A percentile compares a stretch with the other conserved stretches of the same genome.
phyloP scores from a whole-genome alignment of 30 jellyfish, hydroid and myxozoan genomes.

The Rhopilema esculentum region DNA sequence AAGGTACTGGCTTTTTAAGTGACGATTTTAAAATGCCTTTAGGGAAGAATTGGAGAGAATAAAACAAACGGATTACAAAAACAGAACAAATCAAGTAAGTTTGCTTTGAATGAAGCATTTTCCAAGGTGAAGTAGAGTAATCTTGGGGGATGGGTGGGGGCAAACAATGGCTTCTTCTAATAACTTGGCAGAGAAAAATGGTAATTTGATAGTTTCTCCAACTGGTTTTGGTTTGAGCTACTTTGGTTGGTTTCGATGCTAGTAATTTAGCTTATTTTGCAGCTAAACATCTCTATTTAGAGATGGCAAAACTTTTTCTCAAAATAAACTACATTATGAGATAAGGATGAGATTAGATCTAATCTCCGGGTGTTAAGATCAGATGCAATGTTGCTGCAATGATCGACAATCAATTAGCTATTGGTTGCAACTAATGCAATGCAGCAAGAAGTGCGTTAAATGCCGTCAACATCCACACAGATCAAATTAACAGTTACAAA shows the following conservation, averaged over 20 bases:
- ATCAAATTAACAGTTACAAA: background rate
- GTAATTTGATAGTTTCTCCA: background rate
- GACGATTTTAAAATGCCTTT: background rate
- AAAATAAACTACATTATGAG: background rate
- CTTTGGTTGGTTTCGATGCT: background rate
- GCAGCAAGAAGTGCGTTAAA: background rate
- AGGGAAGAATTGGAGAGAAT: background rate
- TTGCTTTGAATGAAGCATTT: background rate
- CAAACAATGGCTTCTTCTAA: too few species aligned
- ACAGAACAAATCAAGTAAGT: background rate
- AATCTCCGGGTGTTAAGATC: slow-evolving; percentile 11
- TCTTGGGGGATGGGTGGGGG: too few species aligned
- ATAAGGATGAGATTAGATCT: slow-evolving; percentile 52
- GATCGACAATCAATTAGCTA: background rate
- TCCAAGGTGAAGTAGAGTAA: too few species aligned
- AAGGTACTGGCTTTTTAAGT: background rate
- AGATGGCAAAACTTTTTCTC: background rate
- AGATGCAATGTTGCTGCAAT: background rate
- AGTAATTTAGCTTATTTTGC: background rate
- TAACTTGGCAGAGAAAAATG: too few species aligned
- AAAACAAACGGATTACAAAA: background rate
- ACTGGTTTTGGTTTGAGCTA: background rate
- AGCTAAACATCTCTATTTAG: background rate
- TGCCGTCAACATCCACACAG: background rate
- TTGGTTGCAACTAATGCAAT: background rate